Base-by-base conservation (phyloP, 2,797 vertebrate genomes). In the Loris lydekkerianus region DNA sequence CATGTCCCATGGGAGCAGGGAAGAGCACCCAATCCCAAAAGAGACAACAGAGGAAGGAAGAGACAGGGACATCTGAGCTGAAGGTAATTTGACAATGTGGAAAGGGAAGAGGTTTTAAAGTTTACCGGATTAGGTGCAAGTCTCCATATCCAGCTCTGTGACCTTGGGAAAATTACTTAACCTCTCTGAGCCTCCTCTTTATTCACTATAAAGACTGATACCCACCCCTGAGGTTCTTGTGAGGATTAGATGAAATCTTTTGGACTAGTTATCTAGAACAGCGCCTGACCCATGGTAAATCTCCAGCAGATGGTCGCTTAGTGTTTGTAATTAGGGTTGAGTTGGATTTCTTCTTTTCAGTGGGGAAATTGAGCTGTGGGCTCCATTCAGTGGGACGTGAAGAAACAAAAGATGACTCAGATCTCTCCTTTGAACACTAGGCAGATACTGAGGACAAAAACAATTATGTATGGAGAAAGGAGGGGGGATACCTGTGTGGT, bases 351-450 rank as follows among this genome's bases (percentile, higher is more conserved):
- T 83, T 65, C 60, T 23, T 37, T 49, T 87, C 40, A 10, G 20
- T 20, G 53, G 34, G 67, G 58, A 73, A 63, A 78, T 27, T 46
- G 53, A 49, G 37, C 46, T 11, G 17, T 37, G 10, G 27, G 10
- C 25, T 43, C 58, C 43, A 37, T 21, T 67, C 69, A 31, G 37
- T 17, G 4, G 43, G 34, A 65, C n/a, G 5, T 13, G 29, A 81
- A 31, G 65, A 85, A 53, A 61, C 10, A 15, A 27, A 34, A 72
- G 31, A 80, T 82, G 92, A 93, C 56, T 94, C 94, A 92, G 86
- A 75, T 43, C 7, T 88, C 81, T 43, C 49, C 37, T 65, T 29
- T 73, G 56, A 67, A 89, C 69, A 67, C 11, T 9, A 61, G 40
- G 10, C 53, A 21, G 86, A n/a, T 40, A n/a, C 61, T 18, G 43